Percentiles rank a stretch among this genome's conserved stretches.
Evolutionary conservation across 2,888 invertebrate species (phyloP).

Genomic region (Actias luna): DNA sequence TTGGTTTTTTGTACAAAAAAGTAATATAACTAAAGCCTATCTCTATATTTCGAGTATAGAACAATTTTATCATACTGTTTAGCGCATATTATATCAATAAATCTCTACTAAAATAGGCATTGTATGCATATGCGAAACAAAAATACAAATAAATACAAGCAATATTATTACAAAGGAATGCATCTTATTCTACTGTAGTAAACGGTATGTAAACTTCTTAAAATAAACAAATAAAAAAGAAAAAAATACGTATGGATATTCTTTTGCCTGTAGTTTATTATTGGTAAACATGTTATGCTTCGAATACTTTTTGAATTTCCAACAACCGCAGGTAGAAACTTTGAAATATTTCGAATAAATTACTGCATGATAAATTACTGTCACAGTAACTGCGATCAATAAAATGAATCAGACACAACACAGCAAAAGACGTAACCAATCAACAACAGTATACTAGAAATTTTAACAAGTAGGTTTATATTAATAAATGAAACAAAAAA

Average conservation of each 20-base stretch:
- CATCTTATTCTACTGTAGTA: background rate
- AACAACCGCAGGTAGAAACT: background rate
- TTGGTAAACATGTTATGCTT: background rate
- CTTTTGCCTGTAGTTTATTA: background rate
- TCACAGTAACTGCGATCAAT: background rate
- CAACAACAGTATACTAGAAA: too few species aligned
- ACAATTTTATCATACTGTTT: background rate
- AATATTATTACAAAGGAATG: background rate
- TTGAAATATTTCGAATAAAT: background rate
- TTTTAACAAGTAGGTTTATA: too few species aligned
- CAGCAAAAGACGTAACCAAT: background rate
- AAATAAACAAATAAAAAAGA: background rate
- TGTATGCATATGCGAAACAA: background rate
- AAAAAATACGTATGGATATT: background rate
- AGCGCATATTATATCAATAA: background rate
- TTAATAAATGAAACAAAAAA: too few species aligned
- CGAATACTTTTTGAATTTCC: background rate
- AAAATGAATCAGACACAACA: background rate
- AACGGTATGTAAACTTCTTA: background rate
- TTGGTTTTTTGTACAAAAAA: too few species aligned
- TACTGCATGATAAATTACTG: background rate
- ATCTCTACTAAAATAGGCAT: background rate
- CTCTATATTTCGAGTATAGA: too few species aligned
- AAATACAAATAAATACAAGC: background rate
- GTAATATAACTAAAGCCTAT: too few species aligned